Percentiles rank a stretch among this genome's conserved stretches.
Evolutionary conservation across 2,888 invertebrate species (phyloP).

Genomic region (Autographa gamma): DNA sequence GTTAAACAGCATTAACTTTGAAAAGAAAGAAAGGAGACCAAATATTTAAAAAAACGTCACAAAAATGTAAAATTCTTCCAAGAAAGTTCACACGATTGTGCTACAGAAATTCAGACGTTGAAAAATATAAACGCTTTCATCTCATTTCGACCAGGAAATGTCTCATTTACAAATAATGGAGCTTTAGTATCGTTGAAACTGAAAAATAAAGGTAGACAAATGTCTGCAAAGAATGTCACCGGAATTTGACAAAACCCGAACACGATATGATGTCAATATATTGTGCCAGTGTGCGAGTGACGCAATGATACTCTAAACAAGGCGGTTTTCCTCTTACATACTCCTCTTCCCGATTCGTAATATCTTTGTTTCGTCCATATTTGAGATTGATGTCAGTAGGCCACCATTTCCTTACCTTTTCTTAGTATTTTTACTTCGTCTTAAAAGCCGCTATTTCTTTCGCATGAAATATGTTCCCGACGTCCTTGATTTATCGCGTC

Average conservation of each 20-base stretch:
- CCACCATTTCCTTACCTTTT: conserved; percentile 55
- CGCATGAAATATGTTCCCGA: conserved; percentile 61
- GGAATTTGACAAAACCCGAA: conserved; percentile 29
- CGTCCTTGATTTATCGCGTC: conserved; percentile 76
- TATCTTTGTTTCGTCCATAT: conserved; percentile 69
- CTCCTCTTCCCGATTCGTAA: conserved; percentile 63
- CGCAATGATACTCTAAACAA: conserved; percentile 32
- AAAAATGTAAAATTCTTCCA: conserved; percentile 15
- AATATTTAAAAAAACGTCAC: conserved; percentile 8
- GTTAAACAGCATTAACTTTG: neutral
- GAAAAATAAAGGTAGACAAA: conserved; percentile 36
- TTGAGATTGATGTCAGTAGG: conserved; percentile 66
- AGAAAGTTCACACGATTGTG: conserved; percentile 20
- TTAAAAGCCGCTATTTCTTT: conserved; percentile 55
- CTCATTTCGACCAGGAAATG: conserved; percentile 74
- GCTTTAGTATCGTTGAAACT: conserved; percentile 58
- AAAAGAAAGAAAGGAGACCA: conserved; percentile 1
- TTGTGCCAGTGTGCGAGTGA: conserved; percentile 8
- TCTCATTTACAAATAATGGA: conserved; percentile 68
- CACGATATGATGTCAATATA: conserved; percentile 22
- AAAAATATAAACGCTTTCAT: conserved; percentile 76
- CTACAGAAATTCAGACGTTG: conserved; percentile 60
- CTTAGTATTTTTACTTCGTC: conserved; percentile 54
- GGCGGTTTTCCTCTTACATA: conserved; percentile 39
- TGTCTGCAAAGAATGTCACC: conserved; percentile 40